Conservation (phyloP, 1,140 invertebrate species). For the Sinella curviseta region DNA sequence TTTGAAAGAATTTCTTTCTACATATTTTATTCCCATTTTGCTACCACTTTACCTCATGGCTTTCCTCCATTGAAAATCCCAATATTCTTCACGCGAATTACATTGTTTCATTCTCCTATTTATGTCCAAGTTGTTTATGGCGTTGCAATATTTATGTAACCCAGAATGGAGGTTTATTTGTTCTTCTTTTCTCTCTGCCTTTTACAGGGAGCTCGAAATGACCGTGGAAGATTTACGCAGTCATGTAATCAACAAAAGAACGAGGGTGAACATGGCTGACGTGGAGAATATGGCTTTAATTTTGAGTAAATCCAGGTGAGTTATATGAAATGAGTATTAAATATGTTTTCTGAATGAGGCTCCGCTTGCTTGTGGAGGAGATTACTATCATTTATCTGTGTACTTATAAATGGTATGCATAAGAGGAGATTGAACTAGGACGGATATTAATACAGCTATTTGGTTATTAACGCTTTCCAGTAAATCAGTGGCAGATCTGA, state of each 20-base stretch:
- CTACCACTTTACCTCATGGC: too few relatives aligned
- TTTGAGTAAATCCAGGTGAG: conserved; percentile 76
- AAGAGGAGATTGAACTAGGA: too few relatives aligned
- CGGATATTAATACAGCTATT: not conserved
- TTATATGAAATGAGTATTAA: not conserved
- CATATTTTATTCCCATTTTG: conserved; percentile 20
- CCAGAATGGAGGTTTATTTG: too few relatives aligned
- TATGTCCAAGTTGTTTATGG: too few relatives aligned
- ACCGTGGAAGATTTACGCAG: conserved; percentile 91
- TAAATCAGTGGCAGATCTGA: conserved; percentile 92
- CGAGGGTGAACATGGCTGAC: conserved; percentile 91
- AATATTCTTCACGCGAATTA: too few relatives aligned
- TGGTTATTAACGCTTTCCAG: conserved; percentile 57
- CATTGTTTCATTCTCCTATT: too few relatives aligned
- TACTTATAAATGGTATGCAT: too few relatives aligned
- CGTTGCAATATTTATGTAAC: too few relatives aligned
- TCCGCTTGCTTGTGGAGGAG: too few relatives aligned
- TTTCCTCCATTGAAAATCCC: not conserved
- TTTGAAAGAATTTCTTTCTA: not conserved
- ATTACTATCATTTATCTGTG: too few relatives aligned
- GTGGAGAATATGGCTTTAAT: conserved; percentile 94
- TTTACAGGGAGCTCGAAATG: conserved; percentile 78
- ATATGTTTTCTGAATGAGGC: too few relatives aligned
- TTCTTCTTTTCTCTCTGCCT: not conserved
- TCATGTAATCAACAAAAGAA: conserved; percentile 92